A percentile compares a stretch with the other conserved stretches of the same genome.
Evolutionary conservation across 2,113 vertebrate genomes (phyloP).

Genomic region (Ceuthmochares aereus): DNA sequence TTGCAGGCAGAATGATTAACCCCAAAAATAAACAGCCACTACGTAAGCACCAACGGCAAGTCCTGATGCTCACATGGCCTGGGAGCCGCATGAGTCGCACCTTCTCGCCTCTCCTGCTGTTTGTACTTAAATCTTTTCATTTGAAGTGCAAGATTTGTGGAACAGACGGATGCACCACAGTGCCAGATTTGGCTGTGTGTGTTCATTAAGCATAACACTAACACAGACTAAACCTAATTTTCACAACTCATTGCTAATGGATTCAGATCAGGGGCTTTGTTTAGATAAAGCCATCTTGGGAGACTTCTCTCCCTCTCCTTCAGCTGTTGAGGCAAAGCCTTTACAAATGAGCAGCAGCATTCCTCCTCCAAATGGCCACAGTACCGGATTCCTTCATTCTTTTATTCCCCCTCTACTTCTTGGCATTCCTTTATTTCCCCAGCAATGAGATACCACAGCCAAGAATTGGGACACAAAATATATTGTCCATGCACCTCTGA

Average conservation of each 20-base stretch:
- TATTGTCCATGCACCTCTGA: background rate
- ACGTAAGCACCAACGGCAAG: rapidly evolving
- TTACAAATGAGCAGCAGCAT: rapidly evolving
- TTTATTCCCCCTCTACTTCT: background rate
- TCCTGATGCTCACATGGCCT: rapidly evolving
- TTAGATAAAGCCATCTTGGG: background rate
- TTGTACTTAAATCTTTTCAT: background rate
- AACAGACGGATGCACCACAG: rapidly evolving
- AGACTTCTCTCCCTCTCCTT: background rate
- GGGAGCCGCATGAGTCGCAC: background rate
- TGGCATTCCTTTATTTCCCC: background rate
- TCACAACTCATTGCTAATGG: background rate
- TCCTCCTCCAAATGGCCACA: background rate
- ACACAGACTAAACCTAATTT: background rate
- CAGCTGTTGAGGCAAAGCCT: background rate
- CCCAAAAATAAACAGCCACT: background rate
- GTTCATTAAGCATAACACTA: background rate
- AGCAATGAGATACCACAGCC: background rate
- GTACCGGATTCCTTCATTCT: background rate
- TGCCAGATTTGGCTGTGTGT: background rate
- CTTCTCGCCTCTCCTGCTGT: background rate
- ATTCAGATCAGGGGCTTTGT: background rate
- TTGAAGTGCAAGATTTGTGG: rapidly evolving
- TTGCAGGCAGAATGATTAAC: background rate
- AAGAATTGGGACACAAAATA: background rate